phyloP scores from a whole-genome alignment of 2,797 vertebrate species.

The Melanogrammus aeglefinus region DNA sequence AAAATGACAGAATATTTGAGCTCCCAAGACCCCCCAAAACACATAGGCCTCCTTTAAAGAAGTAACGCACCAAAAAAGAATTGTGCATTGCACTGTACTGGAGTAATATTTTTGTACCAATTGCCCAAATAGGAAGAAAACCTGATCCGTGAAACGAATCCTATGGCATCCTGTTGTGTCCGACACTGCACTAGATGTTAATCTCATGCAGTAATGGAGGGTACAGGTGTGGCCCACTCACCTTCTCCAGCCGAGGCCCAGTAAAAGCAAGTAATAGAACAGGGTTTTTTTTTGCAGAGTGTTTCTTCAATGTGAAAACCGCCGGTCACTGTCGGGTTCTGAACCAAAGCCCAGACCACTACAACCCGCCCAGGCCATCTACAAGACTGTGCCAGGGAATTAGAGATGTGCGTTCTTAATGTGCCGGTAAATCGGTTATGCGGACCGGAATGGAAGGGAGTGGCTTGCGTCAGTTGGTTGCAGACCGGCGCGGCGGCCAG shows the following conservation, averaged over 20 bases:
- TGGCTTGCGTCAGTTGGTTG: background rate
- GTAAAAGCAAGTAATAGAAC: background rate
- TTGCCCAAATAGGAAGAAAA: background rate
- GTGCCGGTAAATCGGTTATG: background rate
- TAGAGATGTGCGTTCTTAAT: background rate
- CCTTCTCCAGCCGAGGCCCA: background rate
- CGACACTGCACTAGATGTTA: conserved; percentile 18
- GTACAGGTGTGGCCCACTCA: background rate
- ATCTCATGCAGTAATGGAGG: background rate
- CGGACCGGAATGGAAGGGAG: background rate
- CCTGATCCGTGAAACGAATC: conserved; percentile 28
- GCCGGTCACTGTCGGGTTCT: background rate
- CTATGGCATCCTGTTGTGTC: conserved; percentile 40
- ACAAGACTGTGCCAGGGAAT: conserved; percentile 3
- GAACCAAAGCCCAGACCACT: background rate
- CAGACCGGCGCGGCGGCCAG: background rate
- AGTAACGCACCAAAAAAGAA: conserved; percentile 52
- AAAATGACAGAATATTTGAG: conserved; percentile 42
- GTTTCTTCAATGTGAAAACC: background rate
- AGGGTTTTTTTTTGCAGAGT: background rate
- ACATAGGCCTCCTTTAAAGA: conserved; percentile 33
- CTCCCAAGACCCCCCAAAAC: conserved; percentile 21
- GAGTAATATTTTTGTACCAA: conserved; percentile 63
- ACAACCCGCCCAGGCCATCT: background rate
- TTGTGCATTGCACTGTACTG: conserved; percentile 63